Evolutionary conservation across 2,888 invertebrate species (phyloP).

Genomic region (Plagiodera versicolora): DNA sequence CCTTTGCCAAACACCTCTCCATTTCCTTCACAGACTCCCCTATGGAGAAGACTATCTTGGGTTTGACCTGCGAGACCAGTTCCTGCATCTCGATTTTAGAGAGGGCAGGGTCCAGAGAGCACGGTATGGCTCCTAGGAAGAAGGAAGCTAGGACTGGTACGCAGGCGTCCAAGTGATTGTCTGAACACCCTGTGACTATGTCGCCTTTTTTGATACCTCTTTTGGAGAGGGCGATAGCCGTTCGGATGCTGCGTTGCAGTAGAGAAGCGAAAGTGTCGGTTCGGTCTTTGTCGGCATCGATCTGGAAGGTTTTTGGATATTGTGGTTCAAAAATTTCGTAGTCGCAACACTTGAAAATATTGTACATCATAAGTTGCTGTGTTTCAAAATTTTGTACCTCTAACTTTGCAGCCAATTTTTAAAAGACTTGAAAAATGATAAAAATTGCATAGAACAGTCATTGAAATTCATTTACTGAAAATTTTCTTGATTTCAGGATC

Average conservation of each 20-base stretch:
- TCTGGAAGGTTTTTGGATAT: constrained; percentile 26
- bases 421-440: no score
- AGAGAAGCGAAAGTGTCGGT: constrained; percentile 54
- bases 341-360: no score
- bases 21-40: constrained; percentile 32
- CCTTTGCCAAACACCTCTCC: constrained; percentile 30
- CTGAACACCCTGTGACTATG: constrained; percentile 56
- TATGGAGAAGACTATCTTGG: constrained; percentile 42
- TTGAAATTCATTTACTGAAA: no score
- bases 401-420: no score
- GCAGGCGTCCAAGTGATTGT: constrained; percentile 54
- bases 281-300: constrained; percentile 48
- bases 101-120: constrained; percentile 40
- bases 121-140: constrained; percentile 52
- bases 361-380: no score
- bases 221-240: constrained; percentile 53
- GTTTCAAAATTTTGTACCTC: no score
- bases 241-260: constrained; percentile 52
- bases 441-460: no score
- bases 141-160: constrained; percentile 57
- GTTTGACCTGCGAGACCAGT: constrained; percentile 39
- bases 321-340: no score
- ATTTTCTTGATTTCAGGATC: no score
- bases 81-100: constrained; percentile 37
- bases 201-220: constrained; percentile 54